phyloP scores from a whole-genome alignment of 2,113 vertebrate species.

The Zeus faber region DNA sequence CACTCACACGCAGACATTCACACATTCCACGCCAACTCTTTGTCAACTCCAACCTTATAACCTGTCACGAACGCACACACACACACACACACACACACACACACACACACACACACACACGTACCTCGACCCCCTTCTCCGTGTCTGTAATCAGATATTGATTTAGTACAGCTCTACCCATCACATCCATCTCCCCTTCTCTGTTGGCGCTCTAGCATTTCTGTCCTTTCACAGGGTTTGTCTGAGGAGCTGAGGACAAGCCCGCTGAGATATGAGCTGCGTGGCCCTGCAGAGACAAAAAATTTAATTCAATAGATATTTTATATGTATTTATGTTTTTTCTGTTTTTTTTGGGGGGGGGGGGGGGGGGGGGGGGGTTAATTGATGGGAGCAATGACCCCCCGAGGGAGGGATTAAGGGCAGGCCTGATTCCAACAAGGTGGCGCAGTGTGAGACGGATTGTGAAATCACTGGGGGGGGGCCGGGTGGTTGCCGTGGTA shows the following conservation, averaged over 20 bases:
- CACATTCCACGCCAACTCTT: neutral
- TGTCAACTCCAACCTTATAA: slow-evolving; percentile 10
- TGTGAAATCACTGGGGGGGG: too few relatives aligned
- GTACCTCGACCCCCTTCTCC: slow-evolving; percentile 23
- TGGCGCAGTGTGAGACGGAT: too few relatives aligned
- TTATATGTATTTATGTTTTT: slow-evolving; percentile 28
- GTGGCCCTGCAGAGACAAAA: slow-evolving; percentile 24
- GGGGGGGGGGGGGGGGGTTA: neutral
- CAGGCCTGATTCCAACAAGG: too few relatives aligned
- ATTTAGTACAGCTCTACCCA: slow-evolving; percentile 44
- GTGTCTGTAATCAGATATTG: slow-evolving; percentile 54
- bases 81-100: slow-evolving; percentile 19
- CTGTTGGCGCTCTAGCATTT: slow-evolving; percentile 33
- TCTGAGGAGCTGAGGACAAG: slow-evolving; percentile 23
- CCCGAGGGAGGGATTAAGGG: too few relatives aligned
- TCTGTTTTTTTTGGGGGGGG: slow-evolving; percentile 10
- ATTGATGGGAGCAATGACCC: too few relatives aligned
- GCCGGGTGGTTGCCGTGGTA: too few relatives aligned
- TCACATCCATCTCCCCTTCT: slow-evolving; percentile 51
- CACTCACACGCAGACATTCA: neutral
- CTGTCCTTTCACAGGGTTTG: slow-evolving; percentile 39
- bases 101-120: slow-evolving; percentile 24
- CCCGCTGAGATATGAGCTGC: slow-evolving; percentile 40
- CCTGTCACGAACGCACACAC: slow-evolving; percentile 3
- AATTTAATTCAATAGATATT: too few relatives aligned